These are phyloP conservation scores for Piliocolobus tephrosceles DNA, from an alignment of 2,113 vertebrate species.

Conservation along the genomic window DNA sequence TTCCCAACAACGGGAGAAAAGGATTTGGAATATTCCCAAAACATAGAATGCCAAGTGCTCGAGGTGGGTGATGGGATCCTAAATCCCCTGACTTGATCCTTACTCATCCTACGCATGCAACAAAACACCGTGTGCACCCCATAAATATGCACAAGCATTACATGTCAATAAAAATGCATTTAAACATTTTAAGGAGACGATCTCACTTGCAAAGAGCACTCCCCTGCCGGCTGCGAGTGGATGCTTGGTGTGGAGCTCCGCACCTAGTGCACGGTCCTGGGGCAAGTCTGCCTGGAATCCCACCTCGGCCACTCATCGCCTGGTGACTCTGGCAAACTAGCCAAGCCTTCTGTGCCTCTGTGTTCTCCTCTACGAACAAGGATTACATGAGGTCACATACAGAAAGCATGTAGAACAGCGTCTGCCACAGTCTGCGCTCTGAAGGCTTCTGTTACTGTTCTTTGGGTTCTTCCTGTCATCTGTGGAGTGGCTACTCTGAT, in stretches of 20 bases:
- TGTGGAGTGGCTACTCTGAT: neutral
- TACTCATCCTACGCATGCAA: neutral
- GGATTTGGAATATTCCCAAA: no score
- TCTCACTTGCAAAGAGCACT: neutral
- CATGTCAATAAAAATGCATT: neutral
- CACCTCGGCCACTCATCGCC: neutral
- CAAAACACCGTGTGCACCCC: neutral
- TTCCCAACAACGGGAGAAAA: neutral
- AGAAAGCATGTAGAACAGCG: neutral
- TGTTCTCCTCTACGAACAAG: neutral
- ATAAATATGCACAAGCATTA: neutral
- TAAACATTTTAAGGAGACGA: neutral
- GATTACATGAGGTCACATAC: neutral
- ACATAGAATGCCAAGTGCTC: neutral
- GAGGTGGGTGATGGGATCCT: neutral
- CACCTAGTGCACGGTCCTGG: neutral
- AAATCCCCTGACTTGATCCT: neutral
- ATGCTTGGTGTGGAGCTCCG: rapidly evolving
- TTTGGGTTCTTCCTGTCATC: neutral
- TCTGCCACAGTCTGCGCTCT: neutral
- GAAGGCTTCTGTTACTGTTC: no score
- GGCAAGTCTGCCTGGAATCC: neutral
- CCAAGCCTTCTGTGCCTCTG: neutral
- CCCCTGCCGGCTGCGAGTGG: neutral
- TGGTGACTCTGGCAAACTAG: neutral